Evolutionary conservation across 2,888 invertebrate genomes (phyloP).

Genomic region (Camptogramma bilineatum): DNA sequence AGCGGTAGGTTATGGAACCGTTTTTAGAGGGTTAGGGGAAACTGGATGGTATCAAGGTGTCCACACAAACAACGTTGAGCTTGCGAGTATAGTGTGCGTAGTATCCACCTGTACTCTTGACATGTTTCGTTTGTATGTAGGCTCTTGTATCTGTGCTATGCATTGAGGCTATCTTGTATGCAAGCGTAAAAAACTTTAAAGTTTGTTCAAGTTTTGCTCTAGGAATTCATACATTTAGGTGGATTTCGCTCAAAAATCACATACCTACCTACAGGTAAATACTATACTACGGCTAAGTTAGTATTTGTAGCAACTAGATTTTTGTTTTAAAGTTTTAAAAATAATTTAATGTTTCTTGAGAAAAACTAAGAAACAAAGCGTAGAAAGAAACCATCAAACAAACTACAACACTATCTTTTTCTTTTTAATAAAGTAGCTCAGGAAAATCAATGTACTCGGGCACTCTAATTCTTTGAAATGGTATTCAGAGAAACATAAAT

Average conservation of each 20-base stretch:
- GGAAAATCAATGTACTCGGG: no score
- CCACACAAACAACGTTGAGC: slow-evolving; percentile 39
- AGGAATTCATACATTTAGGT: not conserved
- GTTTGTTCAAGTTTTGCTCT: not conserved
- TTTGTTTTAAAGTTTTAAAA: no score
- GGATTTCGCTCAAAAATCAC: not conserved
- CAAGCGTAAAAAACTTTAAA: not conserved
- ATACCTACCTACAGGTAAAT: no score
- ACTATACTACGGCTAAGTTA: no score
- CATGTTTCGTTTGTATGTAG: slow-evolving; percentile 29
- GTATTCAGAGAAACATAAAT: no score
- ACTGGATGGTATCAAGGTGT: slow-evolving; percentile 45
- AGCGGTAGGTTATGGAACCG: slow-evolving; percentile 37
- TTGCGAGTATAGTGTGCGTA: slow-evolving; percentile 34
- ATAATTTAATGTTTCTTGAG: no score
- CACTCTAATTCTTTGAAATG: no score
- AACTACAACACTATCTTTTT: no score
- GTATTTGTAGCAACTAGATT: no score
- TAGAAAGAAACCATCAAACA: no score
- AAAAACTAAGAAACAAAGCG: no score
- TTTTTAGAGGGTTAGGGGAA: slow-evolving; percentile 34
- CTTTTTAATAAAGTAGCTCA: no score
- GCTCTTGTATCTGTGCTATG: slow-evolving; percentile 22
- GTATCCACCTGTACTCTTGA: slow-evolving; percentile 51
- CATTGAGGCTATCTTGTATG: slow-evolving; percentile 15